These are phyloP conservation scores for Simalia tracyae DNA, from an alignment of 2,797 vertebrate genomes.

Conservation along the genomic window DNA sequence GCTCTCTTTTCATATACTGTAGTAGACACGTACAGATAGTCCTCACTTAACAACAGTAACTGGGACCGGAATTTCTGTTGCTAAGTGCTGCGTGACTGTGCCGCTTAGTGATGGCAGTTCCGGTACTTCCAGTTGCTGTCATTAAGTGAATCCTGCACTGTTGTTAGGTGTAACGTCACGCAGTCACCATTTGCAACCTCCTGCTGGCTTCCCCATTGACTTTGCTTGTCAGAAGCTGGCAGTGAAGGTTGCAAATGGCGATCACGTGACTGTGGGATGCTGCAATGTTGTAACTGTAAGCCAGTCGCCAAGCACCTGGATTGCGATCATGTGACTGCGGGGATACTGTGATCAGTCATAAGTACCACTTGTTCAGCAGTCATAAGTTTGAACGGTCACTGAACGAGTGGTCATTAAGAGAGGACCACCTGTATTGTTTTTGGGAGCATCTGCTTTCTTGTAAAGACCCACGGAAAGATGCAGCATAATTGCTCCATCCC, in stretches of 20 bases:
- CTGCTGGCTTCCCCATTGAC: background rate
- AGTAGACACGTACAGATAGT: background rate
- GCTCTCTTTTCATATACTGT: background rate
- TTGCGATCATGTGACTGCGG: background rate
- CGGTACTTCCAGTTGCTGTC: background rate
- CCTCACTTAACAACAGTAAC: background rate
- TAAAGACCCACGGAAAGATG: background rate
- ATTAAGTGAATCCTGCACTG: background rate
- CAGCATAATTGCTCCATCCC: background rate
- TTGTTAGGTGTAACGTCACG: background rate
- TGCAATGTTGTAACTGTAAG: background rate
- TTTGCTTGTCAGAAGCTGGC: background rate
- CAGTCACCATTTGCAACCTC: background rate
- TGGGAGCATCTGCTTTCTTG: background rate
- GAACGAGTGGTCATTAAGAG: background rate
- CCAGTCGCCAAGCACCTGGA: background rate
- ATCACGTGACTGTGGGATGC: background rate
- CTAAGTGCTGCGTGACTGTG: background rate
- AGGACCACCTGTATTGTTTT: background rate
- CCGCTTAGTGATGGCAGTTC: background rate
- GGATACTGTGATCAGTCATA: background rate
- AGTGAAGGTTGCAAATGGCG: background rate
- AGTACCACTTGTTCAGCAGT: background rate
- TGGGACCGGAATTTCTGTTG: background rate
- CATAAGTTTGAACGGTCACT: background rate